A percentile compares a stretch with the other conserved stretches of the same genome.
phyloP scores from a whole-genome alignment of 2,888 invertebrate species.

The Hesperia comma region DNA sequence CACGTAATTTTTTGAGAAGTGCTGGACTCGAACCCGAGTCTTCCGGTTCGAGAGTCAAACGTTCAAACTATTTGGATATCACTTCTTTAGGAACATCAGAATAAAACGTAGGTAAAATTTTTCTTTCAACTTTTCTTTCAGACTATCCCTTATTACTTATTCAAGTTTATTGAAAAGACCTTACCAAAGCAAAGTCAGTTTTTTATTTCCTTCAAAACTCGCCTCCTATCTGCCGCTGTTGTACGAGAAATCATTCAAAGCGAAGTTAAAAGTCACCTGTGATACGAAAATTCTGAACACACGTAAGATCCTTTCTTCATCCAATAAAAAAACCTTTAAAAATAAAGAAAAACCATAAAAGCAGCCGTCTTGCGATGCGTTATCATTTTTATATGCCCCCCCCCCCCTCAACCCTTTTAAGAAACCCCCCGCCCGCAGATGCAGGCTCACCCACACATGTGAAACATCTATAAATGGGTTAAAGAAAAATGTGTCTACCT shows the following conservation, averaged over 20 bases:
- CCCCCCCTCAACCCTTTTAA: slow-evolving; percentile 61
- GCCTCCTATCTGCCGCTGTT: not conserved
- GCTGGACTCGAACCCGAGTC: too few relatives aligned
- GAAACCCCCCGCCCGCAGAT: slow-evolving; percentile 59
- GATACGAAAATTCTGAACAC: slow-evolving; percentile 43
- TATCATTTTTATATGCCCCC: slow-evolving; percentile 83
- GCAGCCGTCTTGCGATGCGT: slow-evolving; percentile 84
- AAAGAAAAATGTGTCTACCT: slow-evolving; percentile 85
- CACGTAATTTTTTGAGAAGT: too few relatives aligned
- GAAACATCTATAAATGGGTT: slow-evolving; percentile 80
- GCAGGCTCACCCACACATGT: slow-evolving; percentile 66
- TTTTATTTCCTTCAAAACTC: not conserved
- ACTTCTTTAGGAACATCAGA: too few relatives aligned
- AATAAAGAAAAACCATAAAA: slow-evolving; percentile 83
- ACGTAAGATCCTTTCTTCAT: slow-evolving; percentile 52
- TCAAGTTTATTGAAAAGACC: not conserved
- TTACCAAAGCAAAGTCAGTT: not conserved
- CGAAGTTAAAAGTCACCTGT: slow-evolving; percentile 23
- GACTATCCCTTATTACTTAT: too few relatives aligned
- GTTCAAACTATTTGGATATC: too few relatives aligned
- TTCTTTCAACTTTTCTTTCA: too few relatives aligned
- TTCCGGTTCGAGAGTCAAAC: too few relatives aligned
- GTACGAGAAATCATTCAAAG: slow-evolving; percentile 12
- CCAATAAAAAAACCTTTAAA: slow-evolving; percentile 80
- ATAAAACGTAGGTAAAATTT: too few relatives aligned